Evolutionary conservation across 2,888 invertebrate species (phyloP).

Genomic region (Lycocerus yunnanus): DNA sequence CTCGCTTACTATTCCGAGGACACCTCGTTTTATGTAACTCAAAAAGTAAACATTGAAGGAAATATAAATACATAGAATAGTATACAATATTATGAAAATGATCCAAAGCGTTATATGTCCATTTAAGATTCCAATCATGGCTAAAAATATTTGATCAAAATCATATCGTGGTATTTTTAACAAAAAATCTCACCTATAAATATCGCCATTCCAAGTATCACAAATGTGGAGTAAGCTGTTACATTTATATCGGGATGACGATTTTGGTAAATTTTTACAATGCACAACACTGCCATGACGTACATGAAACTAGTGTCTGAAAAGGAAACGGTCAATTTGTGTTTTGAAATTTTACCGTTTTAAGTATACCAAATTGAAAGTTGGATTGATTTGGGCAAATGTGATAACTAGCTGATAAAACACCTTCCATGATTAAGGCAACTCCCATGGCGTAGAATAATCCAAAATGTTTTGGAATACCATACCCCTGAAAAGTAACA

Average conservation of each 20-base stretch:
- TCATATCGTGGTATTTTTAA: background rate
- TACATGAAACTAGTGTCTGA: conserved; percentile 94
- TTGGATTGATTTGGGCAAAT: conserved; percentile 88
- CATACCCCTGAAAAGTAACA: conserved; percentile 58
- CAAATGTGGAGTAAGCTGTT: conserved; percentile 77
- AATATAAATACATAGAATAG: conserved; percentile 60
- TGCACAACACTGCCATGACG: conserved; percentile 81
- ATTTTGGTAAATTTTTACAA: conserved; percentile 86
- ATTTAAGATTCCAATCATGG: conserved; percentile 68
- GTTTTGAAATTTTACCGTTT: background rate
- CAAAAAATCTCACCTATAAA: conserved; percentile 64
- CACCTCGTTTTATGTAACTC: conserved; percentile 57
- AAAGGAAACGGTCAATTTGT: conserved; percentile 40
- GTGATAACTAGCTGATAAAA: conserved; percentile 86
- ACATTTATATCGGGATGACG: conserved; percentile 88
- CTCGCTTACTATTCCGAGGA: conserved; percentile 66
- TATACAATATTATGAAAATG: conserved; percentile 70
- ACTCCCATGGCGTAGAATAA: conserved; percentile 86
- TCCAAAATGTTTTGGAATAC: conserved; percentile 80
- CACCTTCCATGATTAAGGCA: conserved; percentile 83
- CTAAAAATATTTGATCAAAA: conserved; percentile 55
- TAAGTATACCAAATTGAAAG: conserved; percentile 82
- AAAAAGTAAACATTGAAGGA: conserved; percentile 53
- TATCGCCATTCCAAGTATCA: conserved; percentile 75
- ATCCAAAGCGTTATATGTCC: conserved; percentile 71